Evolutionary conservation across 2,113 vertebrate genomes (phyloP).

Genomic region (Hemichromis elongatus): DNA sequence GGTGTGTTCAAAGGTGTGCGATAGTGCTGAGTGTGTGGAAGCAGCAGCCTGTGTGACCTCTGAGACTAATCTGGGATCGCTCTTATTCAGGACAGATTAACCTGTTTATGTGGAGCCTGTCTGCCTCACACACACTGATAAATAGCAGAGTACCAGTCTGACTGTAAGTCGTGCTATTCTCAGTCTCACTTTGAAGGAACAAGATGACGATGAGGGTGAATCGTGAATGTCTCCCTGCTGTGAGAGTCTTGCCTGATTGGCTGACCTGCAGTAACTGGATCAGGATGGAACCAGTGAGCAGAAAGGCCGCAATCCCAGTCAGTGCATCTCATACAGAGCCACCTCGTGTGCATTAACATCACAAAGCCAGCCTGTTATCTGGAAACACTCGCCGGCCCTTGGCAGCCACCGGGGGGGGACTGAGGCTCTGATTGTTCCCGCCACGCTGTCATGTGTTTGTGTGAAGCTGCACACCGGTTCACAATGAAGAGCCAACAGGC

Average conservation of each 20-base stretch:
- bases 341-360: constrained; percentile 15
- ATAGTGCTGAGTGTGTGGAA: constrained; percentile 55
- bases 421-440: constrained; percentile 13
- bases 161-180: background rate
- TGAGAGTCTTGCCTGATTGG: background rate
- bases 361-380: constrained; percentile 33
- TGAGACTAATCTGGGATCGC: constrained; percentile 71
- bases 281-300: constrained; percentile 1
- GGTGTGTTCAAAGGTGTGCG: background rate
- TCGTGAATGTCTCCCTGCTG: constrained; percentile 1
- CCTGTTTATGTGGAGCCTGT: constrained; percentile 24
- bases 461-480: background rate
- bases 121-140: background rate
- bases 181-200: background rate
- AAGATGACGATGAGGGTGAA: background rate
- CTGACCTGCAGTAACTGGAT: background rate
- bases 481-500: background rate
- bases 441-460: background rate
- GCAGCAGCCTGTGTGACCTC: constrained; percentile 64
- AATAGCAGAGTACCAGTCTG: background rate
- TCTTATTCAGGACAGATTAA: constrained; percentile 75
- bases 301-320: background rate
- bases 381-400: constrained; percentile 15
- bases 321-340: background rate
- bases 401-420: background rate